Percentiles rank a stretch among this genome's conserved stretches.
Conservation (phyloP, 1,140 invertebrate species). For the Diorhabda elongata region DNA sequence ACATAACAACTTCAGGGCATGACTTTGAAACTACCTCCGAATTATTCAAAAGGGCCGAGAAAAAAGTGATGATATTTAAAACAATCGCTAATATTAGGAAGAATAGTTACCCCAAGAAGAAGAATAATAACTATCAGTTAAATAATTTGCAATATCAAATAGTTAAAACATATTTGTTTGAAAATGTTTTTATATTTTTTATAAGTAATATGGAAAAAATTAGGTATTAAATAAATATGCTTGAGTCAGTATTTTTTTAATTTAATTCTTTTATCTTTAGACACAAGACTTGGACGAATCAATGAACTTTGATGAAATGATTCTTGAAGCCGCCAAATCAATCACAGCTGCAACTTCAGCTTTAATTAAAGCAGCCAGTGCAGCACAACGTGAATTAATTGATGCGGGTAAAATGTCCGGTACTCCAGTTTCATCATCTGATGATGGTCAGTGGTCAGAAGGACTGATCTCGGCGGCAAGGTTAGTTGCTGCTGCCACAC, state of each 20-base stretch:
- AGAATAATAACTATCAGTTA: too few relatives aligned
- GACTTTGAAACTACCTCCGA: too few relatives aligned
- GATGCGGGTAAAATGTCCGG: conserved; percentile 75
- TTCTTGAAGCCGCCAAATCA: conserved; percentile 95
- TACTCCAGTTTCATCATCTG: conserved; percentile 74
- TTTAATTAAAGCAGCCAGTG: conserved; percentile 91
- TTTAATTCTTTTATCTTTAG: conserved; percentile 23
- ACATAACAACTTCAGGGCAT: too few relatives aligned
- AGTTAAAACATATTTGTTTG: neutral
- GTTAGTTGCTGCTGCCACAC: conserved; percentile 93
- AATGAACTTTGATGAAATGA: conserved; percentile 98
- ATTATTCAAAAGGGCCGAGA: too few relatives aligned
- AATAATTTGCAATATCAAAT: too few relatives aligned
- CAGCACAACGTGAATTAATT: conserved; percentile 91
- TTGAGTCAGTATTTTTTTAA: neutral
- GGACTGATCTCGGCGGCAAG: conserved; percentile 94
- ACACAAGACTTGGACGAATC: conserved; percentile 81
- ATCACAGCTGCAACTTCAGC: conserved; percentile 96
- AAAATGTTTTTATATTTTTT: neutral
- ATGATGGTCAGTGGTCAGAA: conserved; percentile 99
- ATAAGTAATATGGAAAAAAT: neutral
- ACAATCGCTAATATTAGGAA: too few relatives aligned
- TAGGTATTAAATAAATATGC: neutral
- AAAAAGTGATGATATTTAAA: too few relatives aligned
- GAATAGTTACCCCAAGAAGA: too few relatives aligned